Base-by-base conservation (phyloP, 1,140 invertebrate species). In the Ditylenchus dipsaci region DNA sequence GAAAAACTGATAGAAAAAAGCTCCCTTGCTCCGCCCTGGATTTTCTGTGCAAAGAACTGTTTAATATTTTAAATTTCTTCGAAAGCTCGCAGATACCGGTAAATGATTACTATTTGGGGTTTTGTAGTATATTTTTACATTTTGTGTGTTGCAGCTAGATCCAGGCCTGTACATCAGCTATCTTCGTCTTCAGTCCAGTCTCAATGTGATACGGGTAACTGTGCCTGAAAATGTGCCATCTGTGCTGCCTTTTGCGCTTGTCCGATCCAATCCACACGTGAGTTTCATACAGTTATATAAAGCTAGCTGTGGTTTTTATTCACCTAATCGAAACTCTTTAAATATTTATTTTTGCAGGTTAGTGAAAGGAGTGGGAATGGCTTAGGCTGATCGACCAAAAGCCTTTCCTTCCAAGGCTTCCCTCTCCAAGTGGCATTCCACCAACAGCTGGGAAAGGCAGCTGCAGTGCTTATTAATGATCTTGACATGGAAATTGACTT, bases 131-230 rank as follows among this genome's bases (percentile, higher is more conserved):
- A 38, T 38, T 38, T 38, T 38, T 11, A 38, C 11, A 11, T 38
- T 5, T 5, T 38, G 11, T 38, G 33, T 38, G 11, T 38, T 38
- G 33, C 11, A 38, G 71, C 83, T 97, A 21, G 86, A 88, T 0
- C 88, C 89, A 60, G 94, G 95, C 0, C 86, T 97, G 7, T 97
- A 97, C 84, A 85, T 97, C 67, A 91, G 92, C 26, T 97, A 95
- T 84, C 85, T 97, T 45, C 95, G 96, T 83, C 89, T 96, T 86
- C 91, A 93, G 78, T 94, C 91, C 76, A 93, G 91, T 7, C 90
- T 96, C 60, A 94, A 97, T 84, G 88, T 91, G 1, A 91, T 97
- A 43, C 89, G 92, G 78, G 89, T 97, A n/a, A 88, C 96, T 1
- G 93, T 95, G 21, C 90, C 92, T 0, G 87, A 90, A 30, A 90